Evolutionary conservation across 2,888 invertebrate genomes (phyloP), one percentile per base, ranked within the genome.

Genomic region (Arge pagana): DNA sequence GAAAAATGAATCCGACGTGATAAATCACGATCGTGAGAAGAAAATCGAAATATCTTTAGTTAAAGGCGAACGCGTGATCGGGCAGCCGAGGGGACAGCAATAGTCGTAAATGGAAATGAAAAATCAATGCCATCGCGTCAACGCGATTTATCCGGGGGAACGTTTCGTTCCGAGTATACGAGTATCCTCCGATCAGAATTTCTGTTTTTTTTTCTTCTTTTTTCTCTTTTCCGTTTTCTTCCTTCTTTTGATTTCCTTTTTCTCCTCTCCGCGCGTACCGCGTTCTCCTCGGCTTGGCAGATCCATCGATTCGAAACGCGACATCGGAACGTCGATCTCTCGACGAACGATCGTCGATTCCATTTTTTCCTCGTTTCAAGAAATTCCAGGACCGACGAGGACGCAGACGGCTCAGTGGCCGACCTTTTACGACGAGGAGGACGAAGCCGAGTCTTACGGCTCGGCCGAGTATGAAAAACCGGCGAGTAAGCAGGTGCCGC

Each of bases 351-450:
- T 42, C 16, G n/a, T 54, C 52, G 42, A 6, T 53, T n/a, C 4
- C 51, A 37, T 39, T 43, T 41, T 41, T 48, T 41, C 21, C 33
- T 41, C 24, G 48, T 52, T 63, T 67, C 45, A 81, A 90, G 90
- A 89, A 79, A 90, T 90, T 63, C 86, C 88, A n/a, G 88, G 88
- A 24, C 85, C 87, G 6, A 83, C 85, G 52, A 67, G 61, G 41
- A 61, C 60, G 42, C 66, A 31, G 64, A 79, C 61, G 8, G 57
- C 54, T 13, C 55, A 59, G 8, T 56, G 63, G 52, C 62, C 66
- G 23, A 58, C 24, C 85, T 85, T 87, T 18, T 87, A 88, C 10
- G 87, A 87, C 19, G 89, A 89, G 71, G 83, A 83, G 59, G 85
- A 86, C 56, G 84, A 85, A 63, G 87, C 88, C 59, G 53, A 55